These are phyloP conservation scores for Sylvia atricapilla DNA, from an alignment of 2,113 vertebrate species.

Conservation along the genomic window DNA sequence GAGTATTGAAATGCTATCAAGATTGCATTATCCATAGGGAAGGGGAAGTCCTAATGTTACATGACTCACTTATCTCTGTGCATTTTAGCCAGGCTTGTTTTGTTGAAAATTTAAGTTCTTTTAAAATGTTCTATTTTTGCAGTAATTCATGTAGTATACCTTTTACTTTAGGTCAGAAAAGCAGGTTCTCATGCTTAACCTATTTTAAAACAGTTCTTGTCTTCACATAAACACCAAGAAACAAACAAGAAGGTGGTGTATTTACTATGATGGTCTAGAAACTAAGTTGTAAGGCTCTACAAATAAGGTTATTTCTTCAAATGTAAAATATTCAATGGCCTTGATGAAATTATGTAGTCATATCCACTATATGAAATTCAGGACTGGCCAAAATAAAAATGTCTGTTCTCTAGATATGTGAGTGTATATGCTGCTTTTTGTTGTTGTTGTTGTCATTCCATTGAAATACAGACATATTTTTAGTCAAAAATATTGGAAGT, in stretches of 20 bases:
- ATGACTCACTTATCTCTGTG: neutral
- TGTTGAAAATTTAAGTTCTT: neutral
- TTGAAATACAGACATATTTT: neutral
- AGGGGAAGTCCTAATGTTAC: neutral
- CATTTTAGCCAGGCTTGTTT: neutral
- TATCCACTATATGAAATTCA: neutral
- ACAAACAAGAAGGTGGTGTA: neutral
- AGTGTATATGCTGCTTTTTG: neutral
- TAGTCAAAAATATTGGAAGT: neutral
- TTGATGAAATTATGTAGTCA: neutral
- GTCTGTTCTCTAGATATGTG: neutral
- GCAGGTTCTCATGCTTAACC: neutral
- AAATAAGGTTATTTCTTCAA: neutral
- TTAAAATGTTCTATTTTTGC: neutral
- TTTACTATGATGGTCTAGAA: neutral
- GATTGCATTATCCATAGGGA: neutral
- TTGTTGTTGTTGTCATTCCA: neutral
- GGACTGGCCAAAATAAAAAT: neutral
- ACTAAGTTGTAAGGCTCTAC: neutral
- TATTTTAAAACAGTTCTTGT: neutral
- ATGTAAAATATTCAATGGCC: neutral
- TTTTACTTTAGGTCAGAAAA: neutral
- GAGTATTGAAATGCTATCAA: neutral
- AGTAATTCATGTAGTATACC: neutral
- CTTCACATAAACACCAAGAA: neutral